Evolutionary conservation across 2,888 invertebrate species (phyloP).

Genomic region (Papilio elwesi): DNA sequence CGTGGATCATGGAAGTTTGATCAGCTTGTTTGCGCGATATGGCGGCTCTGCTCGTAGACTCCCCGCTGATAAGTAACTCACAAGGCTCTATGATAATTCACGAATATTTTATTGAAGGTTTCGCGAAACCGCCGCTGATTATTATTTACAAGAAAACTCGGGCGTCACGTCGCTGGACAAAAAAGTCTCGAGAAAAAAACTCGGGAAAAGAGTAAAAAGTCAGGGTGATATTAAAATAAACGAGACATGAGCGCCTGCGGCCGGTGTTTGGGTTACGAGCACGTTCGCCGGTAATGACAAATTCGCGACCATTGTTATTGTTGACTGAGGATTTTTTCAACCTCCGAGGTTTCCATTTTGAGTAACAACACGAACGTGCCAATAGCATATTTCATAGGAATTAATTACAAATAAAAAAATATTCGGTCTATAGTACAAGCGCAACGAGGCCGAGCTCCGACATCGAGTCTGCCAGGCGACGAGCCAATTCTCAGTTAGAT

Average conservation of each 20-base stretch:
- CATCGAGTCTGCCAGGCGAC: slow-evolving; percentile 54
- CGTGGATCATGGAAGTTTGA: slow-evolving; percentile 59
- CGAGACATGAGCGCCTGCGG: slow-evolving; percentile 63
- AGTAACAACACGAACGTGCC: slow-evolving; percentile 76
- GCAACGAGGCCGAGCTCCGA: slow-evolving; percentile 52
- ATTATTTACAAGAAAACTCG: slow-evolving; percentile 58
- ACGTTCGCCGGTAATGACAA: slow-evolving; percentile 78
- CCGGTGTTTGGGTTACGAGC: slow-evolving; percentile 72
- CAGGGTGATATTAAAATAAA: slow-evolving; percentile 74
- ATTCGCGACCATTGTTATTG: slow-evolving; percentile 75
- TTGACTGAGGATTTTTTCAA: slow-evolving; percentile 70
- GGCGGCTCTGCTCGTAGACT: slow-evolving; percentile 9
- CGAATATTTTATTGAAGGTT: slow-evolving; percentile 50
- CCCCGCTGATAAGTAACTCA: slow-evolving; percentile 48
- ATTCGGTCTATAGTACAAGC: slow-evolving; percentile 44
- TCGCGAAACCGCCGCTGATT: slow-evolving; percentile 46
- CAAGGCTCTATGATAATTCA: slow-evolving; percentile 65
- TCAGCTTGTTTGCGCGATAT: slow-evolving; percentile 52
- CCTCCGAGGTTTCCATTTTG: slow-evolving; percentile 71
- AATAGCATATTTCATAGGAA: slow-evolving; percentile 68
- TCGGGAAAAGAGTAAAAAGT: slow-evolving; percentile 71
- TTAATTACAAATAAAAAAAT: slow-evolving; percentile 68
- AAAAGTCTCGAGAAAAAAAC: slow-evolving; percentile 54
- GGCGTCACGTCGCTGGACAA: slow-evolving; percentile 68
- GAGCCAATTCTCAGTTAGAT: slow-evolving; percentile 70